Evolutionary conservation across 2,888 invertebrate genomes (phyloP).

Genomic region (Agrotis puta): DNA sequence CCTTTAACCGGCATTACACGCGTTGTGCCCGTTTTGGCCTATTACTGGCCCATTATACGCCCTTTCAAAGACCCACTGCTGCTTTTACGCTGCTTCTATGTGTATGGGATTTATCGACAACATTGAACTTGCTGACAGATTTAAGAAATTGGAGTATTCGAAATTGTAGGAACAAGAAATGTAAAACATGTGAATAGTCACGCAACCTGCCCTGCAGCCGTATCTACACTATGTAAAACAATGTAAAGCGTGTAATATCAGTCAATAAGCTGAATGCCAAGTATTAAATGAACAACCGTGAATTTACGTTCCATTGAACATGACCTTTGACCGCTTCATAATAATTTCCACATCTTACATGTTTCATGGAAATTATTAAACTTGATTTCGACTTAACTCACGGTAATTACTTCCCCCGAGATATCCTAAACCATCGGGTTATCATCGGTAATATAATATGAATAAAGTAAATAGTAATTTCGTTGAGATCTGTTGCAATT

Average conservation of each 20-base stretch:
- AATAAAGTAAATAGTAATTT: conserved; percentile 63
- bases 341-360: conserved; percentile 44
- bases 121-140: conserved; percentile 24
- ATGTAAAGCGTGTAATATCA: conserved; percentile 44
- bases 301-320: conserved; percentile 59
- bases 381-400: conserved; percentile 46
- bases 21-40: conserved; percentile 70
- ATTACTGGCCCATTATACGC: conserved; percentile 73
- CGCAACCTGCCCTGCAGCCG: conserved; percentile 19
- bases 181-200: conserved; percentile 30
- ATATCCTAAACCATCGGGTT: conserved; percentile 48
- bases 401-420: conserved; percentile 48
- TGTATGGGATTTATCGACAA: conserved; percentile 46
- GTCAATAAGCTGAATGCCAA: conserved; percentile 40
- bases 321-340: conserved; percentile 51
- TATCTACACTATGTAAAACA: conserved; percentile 20
- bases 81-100: conserved; percentile 31
- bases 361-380: conserved; percentile 48
- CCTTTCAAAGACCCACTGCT: conserved; percentile 64
- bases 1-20: conserved; percentile 71
- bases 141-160: conserved; percentile 30
- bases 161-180: conserved; percentile 22
- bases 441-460: conserved; percentile 61
- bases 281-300: conserved; percentile 37
- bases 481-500: conserved; percentile 63